Evolutionary conservation across 2,797 vertebrate genomes (phyloP).

Genomic region (Cheirogaleus major): DNA sequence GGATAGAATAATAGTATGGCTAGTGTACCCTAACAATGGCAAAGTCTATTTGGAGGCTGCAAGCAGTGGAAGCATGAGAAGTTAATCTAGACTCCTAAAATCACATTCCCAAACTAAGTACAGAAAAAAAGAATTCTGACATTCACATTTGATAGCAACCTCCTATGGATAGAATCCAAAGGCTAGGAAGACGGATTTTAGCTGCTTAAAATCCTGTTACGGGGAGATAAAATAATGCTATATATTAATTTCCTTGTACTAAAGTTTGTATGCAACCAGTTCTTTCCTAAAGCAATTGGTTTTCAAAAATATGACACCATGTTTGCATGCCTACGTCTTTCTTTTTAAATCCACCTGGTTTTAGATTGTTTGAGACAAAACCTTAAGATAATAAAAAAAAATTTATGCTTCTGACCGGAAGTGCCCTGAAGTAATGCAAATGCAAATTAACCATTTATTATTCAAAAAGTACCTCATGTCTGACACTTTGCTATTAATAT

Average conservation of each 20-base stretch:
- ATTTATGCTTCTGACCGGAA: slow-evolving; percentile 33
- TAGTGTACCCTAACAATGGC: not conserved
- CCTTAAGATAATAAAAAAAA: slow-evolving; percentile 7
- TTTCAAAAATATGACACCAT: not conserved
- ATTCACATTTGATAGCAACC: not conserved
- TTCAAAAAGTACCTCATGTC: not conserved
- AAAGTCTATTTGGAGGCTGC: not conserved
- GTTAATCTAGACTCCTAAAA: not conserved
- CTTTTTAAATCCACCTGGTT: not conserved
- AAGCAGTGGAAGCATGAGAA: not conserved
- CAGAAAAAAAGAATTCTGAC: not conserved
- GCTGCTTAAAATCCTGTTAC: not conserved
- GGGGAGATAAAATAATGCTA: not conserved
- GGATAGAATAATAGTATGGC: not conserved
- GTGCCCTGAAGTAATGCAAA: not conserved
- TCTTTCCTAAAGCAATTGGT: not conserved
- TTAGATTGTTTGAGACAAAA: not conserved
- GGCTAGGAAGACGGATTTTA: not conserved
- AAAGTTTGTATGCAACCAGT: not conserved
- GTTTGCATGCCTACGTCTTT: not conserved
- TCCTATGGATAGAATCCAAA: not conserved
- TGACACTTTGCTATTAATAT: not conserved
- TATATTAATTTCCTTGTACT: not conserved
- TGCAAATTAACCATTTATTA: not conserved
- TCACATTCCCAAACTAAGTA: not conserved